phyloP scores from a whole-genome alignment of 2,888 invertebrate species.

The Osmoderma eremita region DNA sequence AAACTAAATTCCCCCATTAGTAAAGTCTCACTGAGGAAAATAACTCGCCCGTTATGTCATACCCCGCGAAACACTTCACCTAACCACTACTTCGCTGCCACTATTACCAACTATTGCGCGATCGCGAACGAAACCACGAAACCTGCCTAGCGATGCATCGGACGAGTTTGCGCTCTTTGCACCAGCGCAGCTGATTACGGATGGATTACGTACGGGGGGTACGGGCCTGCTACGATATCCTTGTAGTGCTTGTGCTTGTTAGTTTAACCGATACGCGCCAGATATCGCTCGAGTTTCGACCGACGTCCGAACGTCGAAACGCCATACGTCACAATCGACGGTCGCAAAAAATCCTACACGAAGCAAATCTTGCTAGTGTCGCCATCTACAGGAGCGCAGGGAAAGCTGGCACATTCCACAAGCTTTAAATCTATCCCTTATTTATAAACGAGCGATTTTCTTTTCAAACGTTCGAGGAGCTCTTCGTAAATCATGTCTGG shows the following conservation, averaged over 20 bases:
- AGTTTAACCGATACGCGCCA: constrained; percentile 19
- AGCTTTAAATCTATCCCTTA: no score
- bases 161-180: constrained; percentile 50
- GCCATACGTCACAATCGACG: no score
- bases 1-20: constrained; percentile 65
- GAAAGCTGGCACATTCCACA: no score
- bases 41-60: constrained; percentile 55
- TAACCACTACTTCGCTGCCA: constrained; percentile 61
- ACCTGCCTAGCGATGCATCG: constrained; percentile 47
- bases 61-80: constrained; percentile 58
- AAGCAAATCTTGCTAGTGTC: no score
- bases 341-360: no score
- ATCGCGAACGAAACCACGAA: constrained; percentile 34
- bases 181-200: constrained; percentile 49
- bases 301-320: neutral
- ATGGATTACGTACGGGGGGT: constrained; percentile 16
- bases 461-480: no score
- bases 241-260: no score
- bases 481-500: no score
- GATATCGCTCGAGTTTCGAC: constrained; percentile 22
- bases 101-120: constrained; percentile 53
- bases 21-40: constrained; percentile 57
- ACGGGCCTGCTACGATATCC: constrained; percentile 14
- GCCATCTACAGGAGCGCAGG: no score
- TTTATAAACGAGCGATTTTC: no score